Evolutionary conservation across 2,888 invertebrate genomes (phyloP).

Genomic region (Brenthis ino): DNA sequence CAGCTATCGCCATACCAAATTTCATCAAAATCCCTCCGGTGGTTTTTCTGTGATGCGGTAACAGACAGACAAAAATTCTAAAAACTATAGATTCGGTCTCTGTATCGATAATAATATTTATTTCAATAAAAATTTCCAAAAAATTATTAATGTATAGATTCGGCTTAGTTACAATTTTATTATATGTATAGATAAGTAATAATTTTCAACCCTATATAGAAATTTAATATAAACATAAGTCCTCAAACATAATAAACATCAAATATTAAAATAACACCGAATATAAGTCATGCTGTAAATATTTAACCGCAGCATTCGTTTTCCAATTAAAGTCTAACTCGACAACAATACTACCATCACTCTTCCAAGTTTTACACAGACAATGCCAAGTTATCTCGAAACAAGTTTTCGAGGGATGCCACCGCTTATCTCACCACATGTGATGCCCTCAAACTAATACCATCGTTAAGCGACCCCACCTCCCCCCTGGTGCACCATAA

Average conservation of each 20-base stretch:
- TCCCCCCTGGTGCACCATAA: constrained; percentile 61
- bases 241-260: neutral
- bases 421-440: constrained; percentile 78
- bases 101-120: too few species aligned
- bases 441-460: constrained; percentile 73
- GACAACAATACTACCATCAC: constrained; percentile 38
- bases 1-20: too few species aligned
- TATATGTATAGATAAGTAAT: too few species aligned
- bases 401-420: constrained; percentile 78
- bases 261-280: neutral
- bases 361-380: constrained; percentile 49
- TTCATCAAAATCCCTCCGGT: too few species aligned
- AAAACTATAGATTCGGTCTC: too few species aligned
- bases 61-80: too few species aligned
- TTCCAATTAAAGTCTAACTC: constrained; percentile 30
- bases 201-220: too few species aligned
- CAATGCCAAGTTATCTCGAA: constrained; percentile 73
- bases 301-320: constrained; percentile 10
- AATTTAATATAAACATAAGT: neutral
- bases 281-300: neutral
- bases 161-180: too few species aligned
- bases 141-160: too few species aligned
- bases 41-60: too few species aligned
- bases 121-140: too few species aligned
- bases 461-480: constrained; percentile 62